Conservation (phyloP, 1,140 invertebrate genomes). For the Archegozetes longisetosus region DNA sequence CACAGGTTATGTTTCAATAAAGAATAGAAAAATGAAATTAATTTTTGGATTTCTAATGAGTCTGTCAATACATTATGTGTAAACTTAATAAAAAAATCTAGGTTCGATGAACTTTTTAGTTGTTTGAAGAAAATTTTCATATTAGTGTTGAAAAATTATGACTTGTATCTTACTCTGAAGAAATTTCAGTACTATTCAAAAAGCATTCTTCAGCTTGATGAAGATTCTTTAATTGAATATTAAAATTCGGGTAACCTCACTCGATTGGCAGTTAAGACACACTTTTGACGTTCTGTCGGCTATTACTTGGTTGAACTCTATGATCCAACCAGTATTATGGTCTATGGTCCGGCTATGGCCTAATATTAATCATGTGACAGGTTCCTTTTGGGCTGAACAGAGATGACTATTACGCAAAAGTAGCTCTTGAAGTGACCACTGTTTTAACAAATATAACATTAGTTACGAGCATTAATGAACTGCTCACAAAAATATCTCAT, state of each 20-base stretch:
- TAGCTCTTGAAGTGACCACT: too few relatives aligned
- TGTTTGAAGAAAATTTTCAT: too few relatives aligned
- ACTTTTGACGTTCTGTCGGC: slow-evolving; percentile 24
- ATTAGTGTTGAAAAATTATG: too few relatives aligned
- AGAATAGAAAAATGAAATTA: too few relatives aligned
- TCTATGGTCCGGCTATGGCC: too few relatives aligned
- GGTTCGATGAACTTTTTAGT: too few relatives aligned
- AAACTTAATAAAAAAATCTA: too few relatives aligned
- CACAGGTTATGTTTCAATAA: too few relatives aligned
- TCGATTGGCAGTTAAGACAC: slow-evolving; percentile 20
- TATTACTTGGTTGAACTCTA: slow-evolving; percentile 24
- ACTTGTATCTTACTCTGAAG: too few relatives aligned
- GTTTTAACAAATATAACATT: slow-evolving; percentile 29
- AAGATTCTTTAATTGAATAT: slow-evolving; percentile 7
- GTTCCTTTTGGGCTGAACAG: slow-evolving; percentile 25
- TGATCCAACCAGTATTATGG: slow-evolving; percentile 24
- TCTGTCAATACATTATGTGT: too few relatives aligned
- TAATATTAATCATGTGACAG: slow-evolving; percentile 25
- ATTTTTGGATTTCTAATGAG: too few relatives aligned
- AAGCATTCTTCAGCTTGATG: slow-evolving; percentile 6
- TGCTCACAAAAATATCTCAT: slow-evolving; percentile 28
- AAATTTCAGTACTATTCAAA: too few relatives aligned
- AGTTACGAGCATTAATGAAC: slow-evolving; percentile 29
- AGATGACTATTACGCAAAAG: slow-evolving; percentile 27
- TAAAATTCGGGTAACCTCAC: slow-evolving; percentile 20